Evolutionary conservation across 1,140 invertebrate species (phyloP).

Genomic region (Leptinotarsa texana): DNA sequence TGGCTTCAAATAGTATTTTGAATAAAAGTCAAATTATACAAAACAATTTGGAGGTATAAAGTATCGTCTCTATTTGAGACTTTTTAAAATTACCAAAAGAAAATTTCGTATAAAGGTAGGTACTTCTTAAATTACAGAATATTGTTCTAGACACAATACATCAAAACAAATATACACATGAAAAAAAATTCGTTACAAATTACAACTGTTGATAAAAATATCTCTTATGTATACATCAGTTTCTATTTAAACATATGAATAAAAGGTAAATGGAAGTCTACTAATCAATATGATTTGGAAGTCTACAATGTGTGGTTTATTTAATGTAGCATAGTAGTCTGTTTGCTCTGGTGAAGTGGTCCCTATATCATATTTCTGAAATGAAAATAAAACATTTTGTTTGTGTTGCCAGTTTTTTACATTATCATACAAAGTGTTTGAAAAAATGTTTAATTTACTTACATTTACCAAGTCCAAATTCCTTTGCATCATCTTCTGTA

Average conservation of each 20-base stretch:
- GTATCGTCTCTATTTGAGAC: neutral
- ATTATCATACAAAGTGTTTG: too few species aligned
- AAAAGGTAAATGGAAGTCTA: slow-evolving; percentile 19
- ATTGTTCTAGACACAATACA: slow-evolving; percentile 7
- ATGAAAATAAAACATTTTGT: neutral
- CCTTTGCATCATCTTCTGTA: slow-evolving; percentile 91
- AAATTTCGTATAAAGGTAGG: neutral
- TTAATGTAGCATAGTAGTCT: neutral
- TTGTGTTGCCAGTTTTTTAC: too few species aligned
- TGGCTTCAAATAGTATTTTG: neutral
- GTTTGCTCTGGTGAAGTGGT: slow-evolving; percentile 26
- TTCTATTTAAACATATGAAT: slow-evolving; percentile 11
- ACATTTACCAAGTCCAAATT: slow-evolving; percentile 69
- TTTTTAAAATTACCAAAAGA: too few species aligned
- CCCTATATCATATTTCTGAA: slow-evolving; percentile 18
- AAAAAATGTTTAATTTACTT: slow-evolving; percentile 13
- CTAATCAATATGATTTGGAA: slow-evolving; percentile 28
- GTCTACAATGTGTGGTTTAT: slow-evolving; percentile 18
- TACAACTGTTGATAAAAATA: slow-evolving; percentile 9
- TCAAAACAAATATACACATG: slow-evolving; percentile 13
- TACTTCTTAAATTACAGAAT: slow-evolving; percentile 3
- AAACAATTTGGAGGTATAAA: neutral
- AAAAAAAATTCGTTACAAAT: neutral
- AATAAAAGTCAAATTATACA: neutral
- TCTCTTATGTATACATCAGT: slow-evolving; percentile 2